Evolutionary conservation across 2,888 invertebrate species (phyloP).

Genomic region (Dione vanillae): DNA sequence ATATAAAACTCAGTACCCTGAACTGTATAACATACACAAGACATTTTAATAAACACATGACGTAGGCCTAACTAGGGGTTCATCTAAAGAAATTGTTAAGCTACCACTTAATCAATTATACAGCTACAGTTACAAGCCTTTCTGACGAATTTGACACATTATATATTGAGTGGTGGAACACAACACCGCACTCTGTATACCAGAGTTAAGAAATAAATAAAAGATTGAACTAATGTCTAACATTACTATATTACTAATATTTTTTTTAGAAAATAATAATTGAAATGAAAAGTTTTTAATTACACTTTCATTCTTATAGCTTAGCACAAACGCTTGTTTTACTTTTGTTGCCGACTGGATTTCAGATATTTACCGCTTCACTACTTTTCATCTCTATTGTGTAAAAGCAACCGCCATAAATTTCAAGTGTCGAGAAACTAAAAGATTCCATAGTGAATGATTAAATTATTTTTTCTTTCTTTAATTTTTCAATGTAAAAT

Average conservation of each 20-base stretch:
- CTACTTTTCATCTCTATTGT: conserved; percentile 47
- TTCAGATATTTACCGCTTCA: conserved; percentile 43
- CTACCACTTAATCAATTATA: no score
- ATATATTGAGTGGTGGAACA: no score
- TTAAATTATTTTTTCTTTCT: conserved; percentile 32
- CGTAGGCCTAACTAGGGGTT: conserved; percentile 22
- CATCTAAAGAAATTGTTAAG: no score
- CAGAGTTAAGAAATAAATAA: no score
- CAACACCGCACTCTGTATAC: no score
- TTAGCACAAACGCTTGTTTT: conserved; percentile 32
- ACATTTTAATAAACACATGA: conserved; percentile 32
- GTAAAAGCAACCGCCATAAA: conserved; percentile 49
- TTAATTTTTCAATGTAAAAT: conserved; percentile 17
- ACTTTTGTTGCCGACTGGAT: conserved; percentile 37
- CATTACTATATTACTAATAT: no score
- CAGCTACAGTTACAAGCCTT: no score
- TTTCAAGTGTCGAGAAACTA: conserved; percentile 49
- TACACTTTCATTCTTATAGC: conserved; percentile 31
- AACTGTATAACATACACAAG: conserved; percentile 39
- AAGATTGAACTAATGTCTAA: no score
- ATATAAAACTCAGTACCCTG: conserved; percentile 58
- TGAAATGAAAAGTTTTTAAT: conserved; percentile 32
- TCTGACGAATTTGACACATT: no score
- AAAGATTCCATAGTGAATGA: conserved; percentile 46
- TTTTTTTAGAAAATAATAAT: conserved; percentile 12